Base-by-base conservation (phyloP, 2,888 invertebrate species). In the Euplagia quadripunctaria region DNA sequence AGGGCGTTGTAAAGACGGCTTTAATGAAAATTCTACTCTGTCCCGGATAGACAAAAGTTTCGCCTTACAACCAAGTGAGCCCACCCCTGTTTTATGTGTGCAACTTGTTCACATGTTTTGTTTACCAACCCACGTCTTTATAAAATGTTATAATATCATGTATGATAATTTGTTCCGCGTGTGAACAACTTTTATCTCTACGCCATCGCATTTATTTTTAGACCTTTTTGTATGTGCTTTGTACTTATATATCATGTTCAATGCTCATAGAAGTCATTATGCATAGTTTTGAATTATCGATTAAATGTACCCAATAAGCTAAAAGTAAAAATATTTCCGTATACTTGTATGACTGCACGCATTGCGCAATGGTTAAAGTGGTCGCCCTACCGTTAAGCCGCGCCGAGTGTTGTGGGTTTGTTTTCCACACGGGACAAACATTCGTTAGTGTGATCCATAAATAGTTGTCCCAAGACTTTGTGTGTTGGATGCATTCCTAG, bases 11-110 rank as follows among this genome's bases (percentile, higher is more conserved):
- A 92, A 94, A 92, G 91, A 89, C 91, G 90, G 89, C 87, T 93
- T 94, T 94, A 94, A 95, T 94, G 94, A 94, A 94, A 94, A 93
- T 92, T 92, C 90, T 91, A 90, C 91, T 86, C 85, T 88, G 89
- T 88, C 85, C 86, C 81, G 87, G 84, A 89, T 90, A 90, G 89
- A 91, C 89, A 91, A 91, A 91, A 91, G 89, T 90, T 90, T 86
- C 72, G 82, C 85, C 82, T 86, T 86, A 83, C 86, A 85, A 87
- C 86, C 88, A 87, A 89, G 88, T 88, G 83, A 84, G 79, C 76
- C 72, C 78, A 79, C 79, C 83, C 85, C 82, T 83, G 85, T 86
- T 55, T 85, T 82, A 61, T 84, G 80, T 77, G 83, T 85, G 79
- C 81, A 83, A 85, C 80, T 85, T 86, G 80, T 83, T 83, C 82